These are phyloP conservation scores for Mormyrus hasselquistii DNA, from an alignment of 2,797 vertebrate genomes.

Conservation along the genomic window DNA sequence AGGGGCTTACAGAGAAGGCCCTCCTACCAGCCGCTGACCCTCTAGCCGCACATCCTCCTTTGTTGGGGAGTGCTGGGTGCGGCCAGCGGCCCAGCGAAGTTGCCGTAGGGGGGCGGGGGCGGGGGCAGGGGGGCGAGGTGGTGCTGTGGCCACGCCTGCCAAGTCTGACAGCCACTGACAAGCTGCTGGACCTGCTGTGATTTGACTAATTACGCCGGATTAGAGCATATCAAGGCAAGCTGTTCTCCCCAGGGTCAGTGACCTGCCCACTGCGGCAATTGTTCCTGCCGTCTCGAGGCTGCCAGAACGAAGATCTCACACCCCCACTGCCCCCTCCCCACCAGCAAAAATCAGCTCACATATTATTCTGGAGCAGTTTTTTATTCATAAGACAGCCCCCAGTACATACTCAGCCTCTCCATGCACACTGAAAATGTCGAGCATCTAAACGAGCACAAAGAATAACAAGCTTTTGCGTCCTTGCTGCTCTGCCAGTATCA, in stretches of 20 bases:
- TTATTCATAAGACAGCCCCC: not conserved
- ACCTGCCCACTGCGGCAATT: constrained; percentile 76
- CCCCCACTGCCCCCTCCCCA: constrained; percentile 58
- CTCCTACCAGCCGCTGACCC: constrained; percentile 13
- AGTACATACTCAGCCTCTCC: not conserved
- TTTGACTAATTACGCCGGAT: constrained; percentile 99
- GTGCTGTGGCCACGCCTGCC: constrained; percentile 64
- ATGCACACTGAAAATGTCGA: not conserved
- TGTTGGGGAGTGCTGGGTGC: constrained; percentile 29
- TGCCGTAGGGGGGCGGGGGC: constrained; percentile 19
- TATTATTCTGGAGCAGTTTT: not conserved
- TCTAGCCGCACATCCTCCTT: constrained; percentile 41
- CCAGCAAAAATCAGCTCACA: constrained; percentile 34
- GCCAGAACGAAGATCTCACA: constrained; percentile 38
- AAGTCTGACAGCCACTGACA: constrained; percentile 91
- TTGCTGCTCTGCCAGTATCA: constrained; percentile 51
- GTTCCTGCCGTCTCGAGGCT: constrained; percentile 51
- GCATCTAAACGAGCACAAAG: not conserved
- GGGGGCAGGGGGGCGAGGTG: constrained; percentile 64
- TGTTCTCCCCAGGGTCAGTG: constrained; percentile 95
- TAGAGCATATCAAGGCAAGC: constrained; percentile 99
- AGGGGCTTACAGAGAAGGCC: not conserved
- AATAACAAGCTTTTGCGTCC: not conserved
- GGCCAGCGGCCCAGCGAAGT: not conserved
- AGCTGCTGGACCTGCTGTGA: constrained; percentile 82